Base-by-base conservation (phyloP, 2,888 invertebrate genomes). In the Yponomeuta malinellus region DNA sequence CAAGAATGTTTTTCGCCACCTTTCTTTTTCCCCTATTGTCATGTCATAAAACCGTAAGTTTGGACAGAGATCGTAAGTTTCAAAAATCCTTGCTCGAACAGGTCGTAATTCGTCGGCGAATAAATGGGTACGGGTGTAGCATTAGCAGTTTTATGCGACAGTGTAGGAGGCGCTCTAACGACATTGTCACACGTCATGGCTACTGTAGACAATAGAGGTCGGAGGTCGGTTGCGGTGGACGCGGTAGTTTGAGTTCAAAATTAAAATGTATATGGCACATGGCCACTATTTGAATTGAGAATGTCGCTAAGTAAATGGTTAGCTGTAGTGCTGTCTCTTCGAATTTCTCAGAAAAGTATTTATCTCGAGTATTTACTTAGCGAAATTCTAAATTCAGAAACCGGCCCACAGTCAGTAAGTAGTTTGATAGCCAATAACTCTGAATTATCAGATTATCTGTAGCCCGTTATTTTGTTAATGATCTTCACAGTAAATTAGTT, bases 141-240 rank as follows among this genome's bases (percentile, higher is more conserved):
- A 31, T 68, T 68, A 68, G 68, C 23, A 52, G 52, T 10, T 68
- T 68, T 68, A 68, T 68, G 68, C 68, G 48, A 12, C 23, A 23
- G 68, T 69, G 68, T 69, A 69, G 52, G 52, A 69, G 68, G 43
- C 48, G 48, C 43, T 69, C 43, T 70, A 70, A 63, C 33, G 70
- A 70, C 70, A 70, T 70, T 70, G 70, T 70, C 70, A 70, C 70
- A 70, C 68, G 68, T 68, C 68, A 68, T 68, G 68, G 31, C 43
- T 48, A 68, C 68, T 10, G 52, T 52, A 59, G 68, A 68, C 68
- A 68, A 68, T 68, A 52, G 29, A 33, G 10, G 37, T 48, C 52
- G 48, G 52, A 23, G 52, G 10, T 67, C 43, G 52, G 52, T 37
- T 4, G 23, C 48, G 52, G 31, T 68, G 68, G 68, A 68, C 48